These are phyloP conservation scores for Rhopilema esculentum DNA, from an alignment of 30 jellyfish, hydroid and myxozoan genomes.

Conservation along the genomic window DNA sequence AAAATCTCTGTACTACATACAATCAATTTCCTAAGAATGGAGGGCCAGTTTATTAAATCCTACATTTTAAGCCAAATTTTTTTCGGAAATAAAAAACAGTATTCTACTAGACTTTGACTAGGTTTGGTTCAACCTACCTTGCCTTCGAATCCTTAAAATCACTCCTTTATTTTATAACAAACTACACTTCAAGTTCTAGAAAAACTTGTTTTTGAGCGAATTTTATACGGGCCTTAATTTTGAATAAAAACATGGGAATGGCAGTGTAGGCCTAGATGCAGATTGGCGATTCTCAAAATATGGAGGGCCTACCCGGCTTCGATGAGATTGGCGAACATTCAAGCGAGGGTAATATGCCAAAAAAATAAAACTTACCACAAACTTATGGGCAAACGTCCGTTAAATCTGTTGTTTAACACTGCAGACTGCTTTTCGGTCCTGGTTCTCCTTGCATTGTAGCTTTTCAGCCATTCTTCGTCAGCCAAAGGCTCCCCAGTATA, in stretches of 20 bases:
- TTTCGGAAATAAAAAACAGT: background rate
- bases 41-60: background rate
- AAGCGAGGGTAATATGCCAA: background rate
- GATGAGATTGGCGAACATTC: background rate
- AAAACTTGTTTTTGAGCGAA: background rate
- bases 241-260: background rate
- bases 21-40: background rate
- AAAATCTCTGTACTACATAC: background rate
- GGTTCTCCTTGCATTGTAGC: slow-evolving; percentile 3
- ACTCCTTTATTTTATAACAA: background rate
- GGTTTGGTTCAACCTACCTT: background rate
- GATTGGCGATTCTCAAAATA: background rate
- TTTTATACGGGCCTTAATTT: background rate
- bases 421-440: slow-evolving; percentile 1
- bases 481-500: slow-evolving; percentile 14
- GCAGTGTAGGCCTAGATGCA: background rate
- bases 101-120: background rate
- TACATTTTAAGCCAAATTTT: background rate
- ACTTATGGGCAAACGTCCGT: background rate
- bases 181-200: background rate
- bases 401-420: background rate
- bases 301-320: background rate
- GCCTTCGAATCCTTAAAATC: background rate
- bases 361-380: slow-evolving; percentile 1
- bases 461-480: slow-evolving; percentile 11